These are phyloP conservation scores for Cyprinodon tularosa DNA, from an alignment of 2,113 vertebrate genomes.

Conservation along the genomic window DNA sequence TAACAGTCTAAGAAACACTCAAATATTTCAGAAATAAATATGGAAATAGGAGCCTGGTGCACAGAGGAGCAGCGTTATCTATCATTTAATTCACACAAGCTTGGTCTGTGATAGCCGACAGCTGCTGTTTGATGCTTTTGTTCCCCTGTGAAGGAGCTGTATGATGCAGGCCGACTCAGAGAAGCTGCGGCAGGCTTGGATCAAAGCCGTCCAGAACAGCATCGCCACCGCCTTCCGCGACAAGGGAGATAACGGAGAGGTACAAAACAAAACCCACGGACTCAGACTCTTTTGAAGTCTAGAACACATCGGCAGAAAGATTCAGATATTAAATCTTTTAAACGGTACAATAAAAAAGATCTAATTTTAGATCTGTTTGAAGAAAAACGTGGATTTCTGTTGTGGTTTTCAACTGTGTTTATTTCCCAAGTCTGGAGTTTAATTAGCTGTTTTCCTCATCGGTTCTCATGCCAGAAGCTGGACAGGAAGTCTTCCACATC, in stretches of 20 bases:
- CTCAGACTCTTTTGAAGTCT: not conserved
- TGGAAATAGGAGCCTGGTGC: not conserved
- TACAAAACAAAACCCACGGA: slow-evolving; percentile 57
- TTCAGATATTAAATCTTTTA: not conserved
- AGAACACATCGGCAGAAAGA: not conserved
- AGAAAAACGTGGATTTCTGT: not conserved
- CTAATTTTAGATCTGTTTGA: not conserved
- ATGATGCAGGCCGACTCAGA: slow-evolving; percentile 98
- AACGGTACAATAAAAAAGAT: not conserved
- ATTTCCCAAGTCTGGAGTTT: not conserved
- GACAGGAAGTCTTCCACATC: slow-evolving; percentile 92
- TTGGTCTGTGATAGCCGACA: not conserved
- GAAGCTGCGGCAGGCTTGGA: slow-evolving; percentile 95
- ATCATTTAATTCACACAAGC: not conserved
- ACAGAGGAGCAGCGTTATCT: slow-evolving; percentile 5
- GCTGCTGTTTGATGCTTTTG: slow-evolving; percentile 25
- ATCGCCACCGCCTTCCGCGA: slow-evolving; percentile 97
- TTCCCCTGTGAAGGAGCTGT: slow-evolving; percentile 86
- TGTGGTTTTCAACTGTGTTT: not conserved
- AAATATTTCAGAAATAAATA: not conserved
- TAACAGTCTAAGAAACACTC: slow-evolving; percentile 19
- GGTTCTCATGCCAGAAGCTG: slow-evolving; percentile 80
- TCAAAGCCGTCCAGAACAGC: slow-evolving; percentile 96
- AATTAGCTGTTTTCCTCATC: not conserved
- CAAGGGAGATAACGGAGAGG: slow-evolving; percentile 89